phyloP scores from a whole-genome alignment of 2,113 vertebrate species.

The Salvator merianae region DNA sequence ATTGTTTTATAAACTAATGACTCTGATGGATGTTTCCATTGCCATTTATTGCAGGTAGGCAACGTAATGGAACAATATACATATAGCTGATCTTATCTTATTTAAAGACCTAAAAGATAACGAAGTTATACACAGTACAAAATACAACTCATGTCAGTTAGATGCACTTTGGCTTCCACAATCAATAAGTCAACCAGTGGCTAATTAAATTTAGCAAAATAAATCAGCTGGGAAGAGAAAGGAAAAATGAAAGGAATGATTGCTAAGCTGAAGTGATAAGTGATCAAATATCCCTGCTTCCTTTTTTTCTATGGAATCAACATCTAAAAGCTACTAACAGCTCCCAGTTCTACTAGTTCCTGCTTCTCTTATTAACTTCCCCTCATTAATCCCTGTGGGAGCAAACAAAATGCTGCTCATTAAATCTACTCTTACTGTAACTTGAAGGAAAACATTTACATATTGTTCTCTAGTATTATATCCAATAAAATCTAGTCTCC shows the following conservation, averaged over 20 bases:
- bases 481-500: neutral
- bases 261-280: neutral
- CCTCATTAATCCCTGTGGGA: neutral
- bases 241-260: neutral
- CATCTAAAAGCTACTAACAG: neutral
- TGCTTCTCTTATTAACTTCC: neutral
- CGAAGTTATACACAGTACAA: constrained; percentile 35
- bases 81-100: constrained; percentile 22
- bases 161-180: constrained; percentile 21
- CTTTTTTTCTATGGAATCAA: neutral
- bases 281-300: neutral
- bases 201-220: constrained; percentile 40
- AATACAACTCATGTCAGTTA: constrained; percentile 36
- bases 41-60: constrained; percentile 11
- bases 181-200: constrained; percentile 17
- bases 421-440: neutral
- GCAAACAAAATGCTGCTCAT: neutral
- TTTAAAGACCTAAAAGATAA: constrained; percentile 40
- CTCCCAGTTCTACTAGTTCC: neutral
- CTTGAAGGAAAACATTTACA: neutral
- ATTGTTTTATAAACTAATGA: neutral
- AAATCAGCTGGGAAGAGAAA: neutral
- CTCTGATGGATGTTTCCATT: neutral
- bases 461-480: neutral
- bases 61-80: neutral